Base-by-base conservation (phyloP, 2,797 vertebrate species). In the Taenioides sp. region DNA sequence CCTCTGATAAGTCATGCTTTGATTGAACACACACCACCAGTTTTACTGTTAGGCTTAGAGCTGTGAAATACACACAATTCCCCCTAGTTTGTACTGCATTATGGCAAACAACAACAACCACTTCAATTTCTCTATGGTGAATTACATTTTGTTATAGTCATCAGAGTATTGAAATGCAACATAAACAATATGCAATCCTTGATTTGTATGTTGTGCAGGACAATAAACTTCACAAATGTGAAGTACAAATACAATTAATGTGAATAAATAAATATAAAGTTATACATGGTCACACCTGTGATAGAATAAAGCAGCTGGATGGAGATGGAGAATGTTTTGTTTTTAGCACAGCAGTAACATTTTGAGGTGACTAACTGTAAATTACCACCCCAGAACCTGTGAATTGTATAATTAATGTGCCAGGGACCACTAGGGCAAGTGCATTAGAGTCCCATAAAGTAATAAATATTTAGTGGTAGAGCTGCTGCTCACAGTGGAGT, bases 401-500 rank as follows among this genome's bases (percentile, higher is more conserved):
- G 16, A 25, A 65, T 7, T 23, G 12, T 16, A 27, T 47, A 40
- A 65, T 49, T 47, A 65, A 65, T 65, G 40, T 65, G 20, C 22
- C 20, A 11, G 40, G 63, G 63, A 49, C 63, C 25, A 12, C 23
- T 6, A 27, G 43, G 63, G n/a, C 25, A 49, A 65, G 14, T 27
- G 63, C 14, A 20, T 65, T 65, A 49, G 2, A 49, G 43, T 27
- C 9, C 22, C 3, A 6, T 65, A 25, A 47, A 20, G 23, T 65
- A 7, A 65, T 25, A 65, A 65, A 47, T 65, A 49, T 23, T 23
- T 27, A 11, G 25, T 67, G 65, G 76, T 78, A 77, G 17, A 49
- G 22, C 22, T 73, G 83, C 79, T 87, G 74, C 76, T 83, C 74
- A 79, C 65, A 74, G 74, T 12, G 64, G 79, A 84, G 76, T 83